phyloP scores from a whole-genome alignment of 2,113 vertebrate genomes.

The Arizona elegans region DNA sequence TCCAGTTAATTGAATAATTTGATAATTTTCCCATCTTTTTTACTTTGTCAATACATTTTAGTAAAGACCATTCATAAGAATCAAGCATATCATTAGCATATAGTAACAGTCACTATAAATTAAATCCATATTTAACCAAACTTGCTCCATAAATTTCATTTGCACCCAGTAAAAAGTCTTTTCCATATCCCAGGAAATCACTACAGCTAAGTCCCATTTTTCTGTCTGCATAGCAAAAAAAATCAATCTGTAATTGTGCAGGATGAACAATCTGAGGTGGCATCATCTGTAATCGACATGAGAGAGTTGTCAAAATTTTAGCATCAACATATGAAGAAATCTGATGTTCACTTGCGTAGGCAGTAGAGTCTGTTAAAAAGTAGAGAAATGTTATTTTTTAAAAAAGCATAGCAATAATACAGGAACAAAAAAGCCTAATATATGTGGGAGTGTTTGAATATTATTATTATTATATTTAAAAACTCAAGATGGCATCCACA shows the following conservation, averaged over 20 bases:
- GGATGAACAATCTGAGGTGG: neutral
- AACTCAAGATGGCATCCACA: too few relatives aligned
- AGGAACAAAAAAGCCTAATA: neutral
- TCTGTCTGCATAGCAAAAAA: neutral
- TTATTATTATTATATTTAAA: neutral
- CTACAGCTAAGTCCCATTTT: neutral
- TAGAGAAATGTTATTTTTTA: neutral
- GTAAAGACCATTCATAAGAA: neutral
- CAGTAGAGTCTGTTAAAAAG: neutral
- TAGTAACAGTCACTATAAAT: neutral
- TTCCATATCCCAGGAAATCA: neutral
- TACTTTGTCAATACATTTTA: neutral
- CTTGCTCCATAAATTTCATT: neutral
- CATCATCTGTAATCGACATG: neutral
- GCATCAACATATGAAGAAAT: neutral
- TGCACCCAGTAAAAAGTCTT: neutral
- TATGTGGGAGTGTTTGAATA: neutral
- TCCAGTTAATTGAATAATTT: neutral
- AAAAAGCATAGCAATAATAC: neutral
- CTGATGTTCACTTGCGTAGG: neutral
- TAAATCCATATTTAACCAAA: neutral
- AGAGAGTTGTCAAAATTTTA: neutral
- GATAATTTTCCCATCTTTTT: neutral
- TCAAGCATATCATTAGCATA: neutral
- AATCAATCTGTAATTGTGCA: neutral